Percentiles rank a stretch among this genome's conserved stretches.
phyloP scores from a whole-genome alignment of 2,888 invertebrate genomes.

The Xylota sylvarum region DNA sequence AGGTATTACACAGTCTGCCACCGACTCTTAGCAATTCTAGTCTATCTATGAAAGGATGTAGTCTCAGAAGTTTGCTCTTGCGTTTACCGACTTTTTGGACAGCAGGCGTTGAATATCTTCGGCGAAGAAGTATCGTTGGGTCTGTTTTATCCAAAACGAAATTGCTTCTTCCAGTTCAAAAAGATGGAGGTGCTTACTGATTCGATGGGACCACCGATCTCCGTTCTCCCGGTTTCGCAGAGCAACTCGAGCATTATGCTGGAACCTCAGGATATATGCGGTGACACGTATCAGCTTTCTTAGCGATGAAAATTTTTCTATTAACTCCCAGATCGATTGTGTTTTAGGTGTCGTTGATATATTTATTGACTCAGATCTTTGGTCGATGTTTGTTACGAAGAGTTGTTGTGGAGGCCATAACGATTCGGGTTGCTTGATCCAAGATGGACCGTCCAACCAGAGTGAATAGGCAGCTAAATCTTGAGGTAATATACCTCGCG shows the following conservation, averaged over 20 bases:
- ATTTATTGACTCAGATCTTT: not conserved
- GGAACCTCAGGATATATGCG: constrained; percentile 12
- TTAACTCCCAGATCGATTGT: constrained; percentile 25
- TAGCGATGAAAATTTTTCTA: not conserved
- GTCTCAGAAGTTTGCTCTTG: constrained; percentile 9
- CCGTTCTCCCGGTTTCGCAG: not conserved
- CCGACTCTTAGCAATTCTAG: no score
- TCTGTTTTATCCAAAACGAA: constrained; percentile 6
- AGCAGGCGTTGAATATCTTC: constrained; percentile 7
- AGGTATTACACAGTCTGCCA: no score
- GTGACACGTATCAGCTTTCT: constrained; percentile 24
- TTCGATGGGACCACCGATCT: not conserved
- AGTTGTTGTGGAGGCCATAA: constrained; percentile 24
- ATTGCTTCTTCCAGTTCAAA: constrained; percentile 20
- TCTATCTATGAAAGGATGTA: no score
- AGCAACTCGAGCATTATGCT: not conserved
- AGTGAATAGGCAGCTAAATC: constrained; percentile 21
- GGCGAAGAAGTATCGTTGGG: constrained; percentile 14
- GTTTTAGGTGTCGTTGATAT: not conserved
- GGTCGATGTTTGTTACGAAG: constrained; percentile 34
- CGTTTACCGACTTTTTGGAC: not conserved
- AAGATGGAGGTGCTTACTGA: not conserved
- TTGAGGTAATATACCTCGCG: constrained; percentile 4
- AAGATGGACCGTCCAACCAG: constrained; percentile 21
- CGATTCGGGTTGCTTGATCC: constrained; percentile 15